phyloP scores from a whole-genome alignment of 2,797 vertebrate genomes.

The Sebastes diploproa region DNA sequence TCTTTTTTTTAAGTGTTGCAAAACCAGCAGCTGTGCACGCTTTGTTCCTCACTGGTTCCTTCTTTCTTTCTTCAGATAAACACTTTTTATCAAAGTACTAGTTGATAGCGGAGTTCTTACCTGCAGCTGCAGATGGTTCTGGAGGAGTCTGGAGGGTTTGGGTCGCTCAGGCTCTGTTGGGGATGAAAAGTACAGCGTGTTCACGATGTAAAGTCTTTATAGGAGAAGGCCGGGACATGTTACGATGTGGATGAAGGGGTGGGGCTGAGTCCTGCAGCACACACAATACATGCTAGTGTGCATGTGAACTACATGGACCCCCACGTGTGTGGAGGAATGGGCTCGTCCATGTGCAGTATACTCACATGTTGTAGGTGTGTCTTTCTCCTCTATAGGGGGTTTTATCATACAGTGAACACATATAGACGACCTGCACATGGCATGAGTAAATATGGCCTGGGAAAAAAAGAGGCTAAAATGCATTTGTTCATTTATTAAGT shows the following conservation, averaged over 20 bases:
- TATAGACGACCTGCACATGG: no score
- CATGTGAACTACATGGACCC: constrained; percentile 25
- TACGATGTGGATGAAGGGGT: constrained; percentile 45
- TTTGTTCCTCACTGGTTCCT: neutral
- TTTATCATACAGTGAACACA: neutral
- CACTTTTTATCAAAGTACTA: neutral
- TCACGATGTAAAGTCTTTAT: constrained; percentile 52
- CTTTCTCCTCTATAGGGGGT: neutral
- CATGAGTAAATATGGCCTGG: neutral
- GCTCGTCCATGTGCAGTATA: constrained; percentile 24
- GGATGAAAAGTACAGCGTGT: constrained; percentile 12
- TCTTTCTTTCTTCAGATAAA: neutral
- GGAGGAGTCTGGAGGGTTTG: neutral
- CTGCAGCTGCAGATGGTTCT: constrained; percentile 11
- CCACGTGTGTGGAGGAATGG: neutral
- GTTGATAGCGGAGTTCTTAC: constrained; percentile 22
- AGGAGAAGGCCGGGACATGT: constrained; percentile 37
- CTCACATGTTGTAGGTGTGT: neutral
- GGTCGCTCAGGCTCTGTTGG: neutral
- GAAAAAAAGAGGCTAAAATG: neutral
- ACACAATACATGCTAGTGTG: neutral
- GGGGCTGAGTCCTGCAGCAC: constrained; percentile 30
- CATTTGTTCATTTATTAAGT: neutral
- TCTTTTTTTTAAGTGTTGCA: no score
- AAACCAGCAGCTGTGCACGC: neutral